These are phyloP conservation scores for Peromyscus polionotus DNA, from an alignment of 2,113 vertebrate genomes.

Conservation along the genomic window DNA sequence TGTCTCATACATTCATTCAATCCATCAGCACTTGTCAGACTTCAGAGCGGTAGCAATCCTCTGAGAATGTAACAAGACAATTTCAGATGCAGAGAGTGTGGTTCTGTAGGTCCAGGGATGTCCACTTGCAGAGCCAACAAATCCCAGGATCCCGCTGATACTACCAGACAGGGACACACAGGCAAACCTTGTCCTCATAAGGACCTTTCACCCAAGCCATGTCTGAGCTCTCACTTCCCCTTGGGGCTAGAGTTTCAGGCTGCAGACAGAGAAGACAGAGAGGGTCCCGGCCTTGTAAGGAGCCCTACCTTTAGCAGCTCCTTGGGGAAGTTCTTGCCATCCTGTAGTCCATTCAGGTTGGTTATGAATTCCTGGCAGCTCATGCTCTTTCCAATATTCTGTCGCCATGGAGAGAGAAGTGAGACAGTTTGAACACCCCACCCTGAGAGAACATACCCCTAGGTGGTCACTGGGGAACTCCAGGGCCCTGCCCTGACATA, in stretches of 20 bases:
- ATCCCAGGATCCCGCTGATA: neutral
- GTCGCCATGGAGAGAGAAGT: neutral
- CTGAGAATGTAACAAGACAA: neutral
- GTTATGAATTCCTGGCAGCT: slow-evolving; percentile 91
- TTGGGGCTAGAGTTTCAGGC: neutral
- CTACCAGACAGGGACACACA: neutral
- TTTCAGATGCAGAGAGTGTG: neutral
- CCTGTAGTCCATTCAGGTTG: slow-evolving; percentile 93
- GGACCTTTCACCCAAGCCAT: neutral
- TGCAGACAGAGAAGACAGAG: no score
- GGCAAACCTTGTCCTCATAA: neutral
- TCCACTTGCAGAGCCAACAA: neutral
- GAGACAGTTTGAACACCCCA: neutral
- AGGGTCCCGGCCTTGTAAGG: neutral
- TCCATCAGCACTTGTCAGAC: neutral
- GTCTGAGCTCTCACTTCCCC: neutral
- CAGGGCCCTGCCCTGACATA: neutral
- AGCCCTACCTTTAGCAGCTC: slow-evolving; percentile 92
- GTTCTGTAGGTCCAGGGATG: neutral
- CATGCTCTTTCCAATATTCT: slow-evolving; percentile 96
- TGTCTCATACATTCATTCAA: neutral
- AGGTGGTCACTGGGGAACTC: neutral
- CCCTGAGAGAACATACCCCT: neutral
- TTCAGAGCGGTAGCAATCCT: neutral
- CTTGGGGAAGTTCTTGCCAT: slow-evolving; percentile 91